Conservation (phyloP, 23 tunicate species). For the Ascidia mentula region DNA sequence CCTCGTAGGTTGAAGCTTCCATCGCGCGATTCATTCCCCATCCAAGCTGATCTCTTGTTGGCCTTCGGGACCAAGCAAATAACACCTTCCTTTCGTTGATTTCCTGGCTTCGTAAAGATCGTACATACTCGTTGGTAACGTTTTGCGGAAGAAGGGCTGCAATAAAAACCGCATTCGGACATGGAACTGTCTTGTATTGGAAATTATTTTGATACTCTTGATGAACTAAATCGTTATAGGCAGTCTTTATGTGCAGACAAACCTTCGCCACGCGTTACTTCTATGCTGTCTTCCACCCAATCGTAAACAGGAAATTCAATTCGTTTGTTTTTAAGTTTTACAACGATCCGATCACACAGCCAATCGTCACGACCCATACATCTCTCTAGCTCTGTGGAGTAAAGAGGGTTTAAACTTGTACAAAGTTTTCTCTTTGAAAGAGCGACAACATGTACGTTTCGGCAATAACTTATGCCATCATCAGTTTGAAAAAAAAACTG, state of each 20-base stretch:
- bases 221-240: too few relatives aligned
- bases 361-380: not conserved
- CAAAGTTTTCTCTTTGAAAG: too few relatives aligned
- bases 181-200: too few relatives aligned
- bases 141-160: not conserved
- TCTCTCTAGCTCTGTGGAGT: not conserved
- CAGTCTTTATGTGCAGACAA: too few relatives aligned
- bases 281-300: slow-evolving; percentile 21
- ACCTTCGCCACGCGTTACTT: slow-evolving; percentile 18
- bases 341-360: slow-evolving; percentile 1
- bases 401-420: too few relatives aligned
- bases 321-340: not conserved
- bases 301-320: slow-evolving; percentile 17
- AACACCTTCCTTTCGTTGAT: not conserved
- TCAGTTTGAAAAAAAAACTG: too few relatives aligned
- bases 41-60: not conserved
- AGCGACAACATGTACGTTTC: too few relatives aligned
- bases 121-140: not conserved
- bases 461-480: too few relatives aligned
- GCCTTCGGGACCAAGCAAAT: not conserved
- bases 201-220: too few relatives aligned
- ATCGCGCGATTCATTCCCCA: not conserved
- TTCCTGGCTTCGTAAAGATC: not conserved
- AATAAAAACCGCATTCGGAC: too few relatives aligned
- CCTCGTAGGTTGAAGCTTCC: not conserved